A percentile compares a stretch with the other conserved stretches of the same genome.
Conservation (phyloP, 2,888 invertebrate species). For the Dichetophora obliterata region DNA sequence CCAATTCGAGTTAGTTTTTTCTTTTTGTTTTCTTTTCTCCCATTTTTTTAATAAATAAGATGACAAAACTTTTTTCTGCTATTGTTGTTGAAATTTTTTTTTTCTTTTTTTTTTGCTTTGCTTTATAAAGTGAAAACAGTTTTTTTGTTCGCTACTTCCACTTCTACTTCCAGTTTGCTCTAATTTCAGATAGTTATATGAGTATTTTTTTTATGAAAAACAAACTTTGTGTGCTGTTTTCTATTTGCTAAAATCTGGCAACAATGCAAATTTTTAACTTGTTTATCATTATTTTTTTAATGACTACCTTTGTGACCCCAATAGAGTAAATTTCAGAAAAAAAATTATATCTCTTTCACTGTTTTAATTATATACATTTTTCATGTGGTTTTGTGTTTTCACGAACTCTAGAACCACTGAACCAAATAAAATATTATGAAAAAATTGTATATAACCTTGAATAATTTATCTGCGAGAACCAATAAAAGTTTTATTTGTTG, state of each 20-base stretch:
- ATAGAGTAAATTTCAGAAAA: background rate
- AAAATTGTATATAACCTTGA: too few relatives aligned
- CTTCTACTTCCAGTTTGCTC: conserved; percentile 22
- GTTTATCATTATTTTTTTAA: background rate
- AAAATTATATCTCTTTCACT: too few relatives aligned
- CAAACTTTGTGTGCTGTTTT: background rate
- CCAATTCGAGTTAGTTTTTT: background rate
- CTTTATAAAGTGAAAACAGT: conserved; percentile 19
- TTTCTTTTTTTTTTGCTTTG: background rate
- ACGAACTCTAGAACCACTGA: too few relatives aligned
- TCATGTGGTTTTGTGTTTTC: too few relatives aligned
- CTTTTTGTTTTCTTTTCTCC: background rate
- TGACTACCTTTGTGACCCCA: conserved; percentile 9
- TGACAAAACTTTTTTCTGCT: background rate
- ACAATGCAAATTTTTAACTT: background rate
- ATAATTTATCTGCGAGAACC: too few relatives aligned
- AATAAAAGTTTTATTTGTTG: too few relatives aligned
- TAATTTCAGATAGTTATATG: conserved; percentile 2
- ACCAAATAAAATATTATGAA: too few relatives aligned
- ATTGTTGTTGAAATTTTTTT: background rate
- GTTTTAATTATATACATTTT: too few relatives aligned
- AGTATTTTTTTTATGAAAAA: background rate
- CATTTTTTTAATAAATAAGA: background rate
- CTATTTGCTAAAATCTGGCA: background rate
- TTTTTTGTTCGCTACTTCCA: conserved; percentile 11